These are phyloP conservation scores for Dolichoris vasculosae DNA, from an alignment of 1,140 invertebrate species.

Conservation along the genomic window DNA sequence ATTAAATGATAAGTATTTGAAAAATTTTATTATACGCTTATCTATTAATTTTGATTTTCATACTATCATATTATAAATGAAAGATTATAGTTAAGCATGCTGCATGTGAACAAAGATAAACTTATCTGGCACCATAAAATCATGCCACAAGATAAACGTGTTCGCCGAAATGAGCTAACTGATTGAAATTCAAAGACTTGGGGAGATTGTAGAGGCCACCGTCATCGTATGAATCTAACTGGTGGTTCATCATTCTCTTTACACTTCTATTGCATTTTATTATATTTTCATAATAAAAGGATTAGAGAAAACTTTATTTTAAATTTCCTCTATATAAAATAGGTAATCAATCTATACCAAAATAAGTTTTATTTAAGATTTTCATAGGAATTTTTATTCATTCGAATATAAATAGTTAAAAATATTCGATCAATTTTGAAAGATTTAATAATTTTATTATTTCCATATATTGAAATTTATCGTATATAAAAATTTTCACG, in stretches of 20 bases:
- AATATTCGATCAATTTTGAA: no score
- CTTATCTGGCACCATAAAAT: conserved; percentile 25
- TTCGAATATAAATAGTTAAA: no score
- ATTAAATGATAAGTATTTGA: no score
- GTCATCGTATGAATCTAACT: conserved; percentile 41
- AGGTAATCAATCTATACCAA: no score
- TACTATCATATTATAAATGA: background rate
- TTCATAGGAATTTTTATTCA: no score
- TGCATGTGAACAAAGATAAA: conserved; percentile 10
- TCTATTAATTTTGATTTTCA: background rate
- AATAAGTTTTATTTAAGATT: no score
- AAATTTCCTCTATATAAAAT: no score
- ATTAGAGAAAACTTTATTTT: background rate
- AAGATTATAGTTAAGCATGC: background rate
- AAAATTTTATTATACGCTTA: background rate
- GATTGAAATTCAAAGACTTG: conserved; percentile 43
- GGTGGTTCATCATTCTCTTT: conserved; percentile 33
- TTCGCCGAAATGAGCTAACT: conserved; percentile 26
- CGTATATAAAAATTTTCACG: no score
- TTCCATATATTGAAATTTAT: no score
- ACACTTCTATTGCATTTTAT: background rate
- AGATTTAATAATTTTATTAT: no score
- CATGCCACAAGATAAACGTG: conserved; percentile 34
- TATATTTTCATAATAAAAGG: conserved; percentile 19
- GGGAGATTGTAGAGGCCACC: conserved; percentile 4